phyloP scores from a whole-genome alignment of 1,140 invertebrate genomes.

The Micrasema minimum region DNA sequence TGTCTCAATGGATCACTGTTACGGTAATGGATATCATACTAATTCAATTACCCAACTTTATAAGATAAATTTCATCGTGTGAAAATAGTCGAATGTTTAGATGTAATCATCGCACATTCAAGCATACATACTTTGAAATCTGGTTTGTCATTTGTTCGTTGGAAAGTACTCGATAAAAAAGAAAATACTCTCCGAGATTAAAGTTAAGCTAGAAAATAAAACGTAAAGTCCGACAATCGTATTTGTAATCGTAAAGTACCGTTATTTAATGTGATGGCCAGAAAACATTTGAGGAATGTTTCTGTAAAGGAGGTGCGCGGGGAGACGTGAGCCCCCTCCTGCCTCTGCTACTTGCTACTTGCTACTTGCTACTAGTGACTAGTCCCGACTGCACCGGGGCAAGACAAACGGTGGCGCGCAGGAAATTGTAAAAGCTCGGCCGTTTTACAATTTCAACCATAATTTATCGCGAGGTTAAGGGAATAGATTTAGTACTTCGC shows the following conservation, averaged over 20 bases:
- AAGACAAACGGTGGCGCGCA: background rate
- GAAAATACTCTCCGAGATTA: too few relatives aligned
- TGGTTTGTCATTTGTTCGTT: too few relatives aligned
- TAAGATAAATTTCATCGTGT: too few relatives aligned
- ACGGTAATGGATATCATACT: background rate
- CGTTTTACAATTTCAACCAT: constrained; percentile 46
- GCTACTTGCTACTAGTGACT: too few relatives aligned
- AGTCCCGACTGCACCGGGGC: constrained; percentile 6
- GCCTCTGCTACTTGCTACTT: too few relatives aligned
- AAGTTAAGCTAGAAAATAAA: too few relatives aligned
- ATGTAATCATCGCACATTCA: too few relatives aligned
- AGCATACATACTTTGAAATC: too few relatives aligned
- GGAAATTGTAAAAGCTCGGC: constrained; percentile 29
- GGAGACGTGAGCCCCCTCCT: background rate
- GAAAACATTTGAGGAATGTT: background rate
- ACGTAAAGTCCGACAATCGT: background rate
- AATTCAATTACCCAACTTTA: too few relatives aligned
- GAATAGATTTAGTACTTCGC: constrained; percentile 39
- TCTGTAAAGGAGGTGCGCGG: background rate
- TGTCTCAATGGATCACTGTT: background rate
- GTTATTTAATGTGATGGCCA: constrained; percentile 16
- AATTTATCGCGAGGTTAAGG: constrained; percentile 43
- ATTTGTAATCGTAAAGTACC: background rate
- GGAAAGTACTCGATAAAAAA: too few relatives aligned
- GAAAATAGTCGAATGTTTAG: too few relatives aligned